Conservation (phyloP, 2,797 vertebrate genomes). For the Tamandua tetradactyla region DNA sequence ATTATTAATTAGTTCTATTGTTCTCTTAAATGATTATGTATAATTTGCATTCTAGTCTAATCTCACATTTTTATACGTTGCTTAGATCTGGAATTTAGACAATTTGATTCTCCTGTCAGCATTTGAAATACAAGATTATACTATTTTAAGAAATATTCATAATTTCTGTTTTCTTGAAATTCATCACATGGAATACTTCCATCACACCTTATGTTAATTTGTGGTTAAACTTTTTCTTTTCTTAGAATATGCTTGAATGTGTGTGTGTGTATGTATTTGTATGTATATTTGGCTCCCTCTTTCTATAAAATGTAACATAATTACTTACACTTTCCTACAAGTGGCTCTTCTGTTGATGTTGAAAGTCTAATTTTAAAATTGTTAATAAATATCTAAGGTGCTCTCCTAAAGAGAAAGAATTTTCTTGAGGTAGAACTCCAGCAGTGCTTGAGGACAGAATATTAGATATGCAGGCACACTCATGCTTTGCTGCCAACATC, state of each 20-base stretch:
- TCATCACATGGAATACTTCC: not conserved
- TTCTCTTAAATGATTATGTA: not conserved
- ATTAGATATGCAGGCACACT: not conserved
- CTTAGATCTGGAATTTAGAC: not conserved
- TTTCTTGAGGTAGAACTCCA: not conserved
- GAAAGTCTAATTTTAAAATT: not conserved
- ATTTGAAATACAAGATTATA: not conserved
- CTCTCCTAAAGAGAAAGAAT: not conserved
- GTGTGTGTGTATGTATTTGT: fast-evolving
- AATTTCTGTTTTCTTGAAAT: not conserved
- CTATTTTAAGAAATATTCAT: not conserved
- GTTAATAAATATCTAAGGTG: not conserved
- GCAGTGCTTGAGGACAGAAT: not conserved
- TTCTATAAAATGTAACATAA: not conserved
- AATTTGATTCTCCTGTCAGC: not conserved
- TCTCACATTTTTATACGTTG: not conserved
- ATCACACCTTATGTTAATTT: not conserved
- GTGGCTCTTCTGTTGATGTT: not conserved
- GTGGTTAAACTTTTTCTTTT: not conserved
- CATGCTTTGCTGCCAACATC: not conserved
- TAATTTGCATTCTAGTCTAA: not conserved
- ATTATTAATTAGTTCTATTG: not conserved
- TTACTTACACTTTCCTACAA: not conserved
- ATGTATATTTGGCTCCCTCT: not conserved
- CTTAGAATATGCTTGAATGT: not conserved